These are phyloP conservation scores for Tautogolabrus adspersus DNA, from an alignment of 2,113 vertebrate species.

Conservation along the genomic window DNA sequence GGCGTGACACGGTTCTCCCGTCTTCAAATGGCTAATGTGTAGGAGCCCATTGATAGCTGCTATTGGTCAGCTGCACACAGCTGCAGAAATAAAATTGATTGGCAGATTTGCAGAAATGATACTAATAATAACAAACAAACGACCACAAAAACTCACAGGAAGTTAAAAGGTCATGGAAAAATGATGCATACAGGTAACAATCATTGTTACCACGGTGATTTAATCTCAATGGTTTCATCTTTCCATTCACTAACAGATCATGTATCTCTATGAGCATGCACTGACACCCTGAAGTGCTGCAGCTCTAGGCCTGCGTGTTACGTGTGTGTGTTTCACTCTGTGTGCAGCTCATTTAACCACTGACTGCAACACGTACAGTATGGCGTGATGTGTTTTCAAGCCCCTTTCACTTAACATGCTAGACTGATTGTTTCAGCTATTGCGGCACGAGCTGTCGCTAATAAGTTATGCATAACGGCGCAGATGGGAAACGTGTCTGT, in stretches of 20 bases:
- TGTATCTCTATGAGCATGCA: not conserved
- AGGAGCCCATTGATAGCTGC: too few relatives aligned
- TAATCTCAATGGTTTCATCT: not conserved
- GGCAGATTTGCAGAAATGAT: too few relatives aligned
- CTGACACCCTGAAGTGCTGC: too few relatives aligned
- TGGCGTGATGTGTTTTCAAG: conserved; percentile 66
- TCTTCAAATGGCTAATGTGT: too few relatives aligned
- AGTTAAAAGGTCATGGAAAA: too few relatives aligned
- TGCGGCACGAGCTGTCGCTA: conserved; percentile 41
- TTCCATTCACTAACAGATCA: not conserved
- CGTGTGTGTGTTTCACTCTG: conserved; percentile 17
- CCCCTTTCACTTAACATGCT: conserved; percentile 56
- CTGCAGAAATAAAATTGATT: too few relatives aligned
- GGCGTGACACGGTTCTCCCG: too few relatives aligned
- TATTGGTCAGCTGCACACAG: too few relatives aligned
- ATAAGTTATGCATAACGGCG: conserved; percentile 70
- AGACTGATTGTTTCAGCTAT: conserved; percentile 60
- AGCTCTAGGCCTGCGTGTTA: conserved; percentile 15
- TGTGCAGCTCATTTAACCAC: conserved; percentile 43
- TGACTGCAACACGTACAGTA: conserved; percentile 43
- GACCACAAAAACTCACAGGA: too few relatives aligned
- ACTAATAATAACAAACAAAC: too few relatives aligned
- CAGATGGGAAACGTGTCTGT: conserved; percentile 39
- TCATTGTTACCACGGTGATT: not conserved
- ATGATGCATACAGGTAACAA: too few relatives aligned